These are phyloP conservation scores for Morinoia aosen DNA, from an alignment of 2,888 invertebrate species.

Conservation along the genomic window DNA sequence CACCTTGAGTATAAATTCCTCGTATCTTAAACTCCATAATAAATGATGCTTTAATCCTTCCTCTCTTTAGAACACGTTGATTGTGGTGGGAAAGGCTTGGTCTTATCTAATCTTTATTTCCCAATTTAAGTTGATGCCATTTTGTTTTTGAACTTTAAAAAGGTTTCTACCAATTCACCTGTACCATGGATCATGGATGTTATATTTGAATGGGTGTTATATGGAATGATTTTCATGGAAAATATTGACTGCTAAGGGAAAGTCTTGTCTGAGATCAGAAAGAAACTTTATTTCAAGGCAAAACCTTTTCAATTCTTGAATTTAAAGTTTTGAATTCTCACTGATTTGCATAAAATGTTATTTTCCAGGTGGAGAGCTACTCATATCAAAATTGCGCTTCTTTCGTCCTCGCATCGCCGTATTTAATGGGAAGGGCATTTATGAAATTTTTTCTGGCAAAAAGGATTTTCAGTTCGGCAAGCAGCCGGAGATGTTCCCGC, in stretches of 20 bases:
- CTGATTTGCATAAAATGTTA: not conserved
- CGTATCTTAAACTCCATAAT: too few species aligned
- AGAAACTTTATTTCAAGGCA: not conserved
- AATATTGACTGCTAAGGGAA: not conserved
- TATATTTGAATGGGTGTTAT: too few species aligned
- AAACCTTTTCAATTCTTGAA: not conserved
- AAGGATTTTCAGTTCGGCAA: constrained; percentile 97
- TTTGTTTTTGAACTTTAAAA: too few species aligned
- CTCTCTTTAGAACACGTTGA: too few species aligned
- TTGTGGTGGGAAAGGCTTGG: too few species aligned
- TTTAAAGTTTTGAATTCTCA: not conserved
- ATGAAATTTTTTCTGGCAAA: constrained; percentile 96
- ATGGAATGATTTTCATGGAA: too few species aligned
- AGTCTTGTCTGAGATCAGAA: not conserved
- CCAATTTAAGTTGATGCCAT: too few species aligned
- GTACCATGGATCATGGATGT: too few species aligned
- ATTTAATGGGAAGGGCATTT: constrained; percentile 98
- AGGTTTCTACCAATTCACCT: too few species aligned
- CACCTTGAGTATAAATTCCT: too few species aligned
- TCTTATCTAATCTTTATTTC: too few species aligned
- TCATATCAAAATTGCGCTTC: constrained; percentile 90
- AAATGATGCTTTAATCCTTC: too few species aligned
- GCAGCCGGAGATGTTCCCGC: constrained; percentile 92
- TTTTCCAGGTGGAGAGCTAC: constrained; percentile 80
- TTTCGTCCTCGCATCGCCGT: constrained; percentile 97